phyloP scores from a whole-genome alignment of 2,113 vertebrate species.

The Buteo buteo region DNA sequence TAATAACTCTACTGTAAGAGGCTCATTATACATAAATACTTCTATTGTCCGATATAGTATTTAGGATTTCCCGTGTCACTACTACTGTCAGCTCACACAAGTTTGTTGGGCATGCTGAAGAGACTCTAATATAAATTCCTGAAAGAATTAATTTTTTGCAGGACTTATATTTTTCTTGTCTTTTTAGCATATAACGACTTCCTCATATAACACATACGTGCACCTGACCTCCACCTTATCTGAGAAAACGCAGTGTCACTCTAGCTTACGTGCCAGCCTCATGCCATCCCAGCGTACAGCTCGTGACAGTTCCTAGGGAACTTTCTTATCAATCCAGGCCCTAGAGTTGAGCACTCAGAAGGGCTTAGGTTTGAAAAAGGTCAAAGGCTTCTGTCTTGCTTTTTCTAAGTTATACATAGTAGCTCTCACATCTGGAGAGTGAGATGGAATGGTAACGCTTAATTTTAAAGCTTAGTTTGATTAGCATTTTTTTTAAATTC shows the following conservation, averaged over 20 bases:
- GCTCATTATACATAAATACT: not conserved
- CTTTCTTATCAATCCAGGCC: not conserved
- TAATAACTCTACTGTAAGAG: not conserved
- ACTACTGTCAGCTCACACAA: not conserved
- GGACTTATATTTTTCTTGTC: not conserved
- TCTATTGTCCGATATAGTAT: fast-evolving
- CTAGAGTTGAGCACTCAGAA: not conserved
- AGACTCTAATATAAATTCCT: not conserved
- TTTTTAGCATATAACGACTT: not conserved
- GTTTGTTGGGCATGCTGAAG: not conserved
- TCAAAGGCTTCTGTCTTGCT: not conserved
- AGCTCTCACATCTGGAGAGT: not conserved
- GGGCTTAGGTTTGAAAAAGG: not conserved
- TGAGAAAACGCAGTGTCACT: not conserved
- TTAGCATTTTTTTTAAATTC: not conserved
- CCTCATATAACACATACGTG: not conserved
- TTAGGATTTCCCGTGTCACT: not conserved
- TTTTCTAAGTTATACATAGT: not conserved
- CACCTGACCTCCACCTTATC: fast-evolving
- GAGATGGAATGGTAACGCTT: not conserved
- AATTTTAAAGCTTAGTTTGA: not conserved
- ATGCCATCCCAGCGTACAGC: not conserved
- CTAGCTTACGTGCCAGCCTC: not conserved
- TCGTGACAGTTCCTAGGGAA: fast-evolving
- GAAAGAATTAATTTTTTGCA: not conserved